phyloP scores from a whole-genome alignment of 2,888 invertebrate genomes.

The Oxytorus armatus region DNA sequence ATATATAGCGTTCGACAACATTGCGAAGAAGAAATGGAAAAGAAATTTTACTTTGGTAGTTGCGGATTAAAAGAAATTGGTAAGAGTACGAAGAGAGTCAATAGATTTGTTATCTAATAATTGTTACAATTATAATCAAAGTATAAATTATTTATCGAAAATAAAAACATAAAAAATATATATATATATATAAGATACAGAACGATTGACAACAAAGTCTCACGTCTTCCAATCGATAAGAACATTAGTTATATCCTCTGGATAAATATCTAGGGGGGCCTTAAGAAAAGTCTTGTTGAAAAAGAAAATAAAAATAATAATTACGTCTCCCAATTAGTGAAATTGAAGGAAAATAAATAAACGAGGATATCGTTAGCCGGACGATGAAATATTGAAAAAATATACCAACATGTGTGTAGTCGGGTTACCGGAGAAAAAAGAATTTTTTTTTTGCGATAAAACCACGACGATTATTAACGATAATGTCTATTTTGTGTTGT shows the following conservation, averaged over 20 bases:
- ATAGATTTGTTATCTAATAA: constrained; percentile 73
- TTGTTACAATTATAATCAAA: constrained; percentile 75
- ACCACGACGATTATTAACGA: no score
- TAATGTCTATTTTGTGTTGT: constrained; percentile 76
- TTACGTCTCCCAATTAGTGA: neutral
- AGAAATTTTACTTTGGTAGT: no score
- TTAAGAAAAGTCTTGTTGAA: constrained; percentile 31
- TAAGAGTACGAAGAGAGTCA: constrained; percentile 69
- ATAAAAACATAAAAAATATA: constrained; percentile 47
- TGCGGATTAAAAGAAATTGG: constrained; percentile 65
- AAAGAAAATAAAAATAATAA: constrained; percentile 24
- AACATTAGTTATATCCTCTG: constrained; percentile 64
- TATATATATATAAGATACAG: constrained; percentile 62
- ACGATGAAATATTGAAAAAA: constrained; percentile 41
- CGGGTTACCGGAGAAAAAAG: no score
- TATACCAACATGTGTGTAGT: constrained; percentile 51
- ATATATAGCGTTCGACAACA: neutral
- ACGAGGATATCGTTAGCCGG: constrained; percentile 10
- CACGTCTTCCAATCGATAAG: constrained; percentile 80
- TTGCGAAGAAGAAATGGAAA: neutral
- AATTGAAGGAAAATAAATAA: constrained; percentile 8
- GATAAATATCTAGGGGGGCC: constrained; percentile 17
- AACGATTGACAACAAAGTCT: constrained; percentile 79
- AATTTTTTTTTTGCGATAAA: no score
- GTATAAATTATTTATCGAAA: constrained; percentile 70